Conservation (phyloP, 2,888 invertebrate genomes). For the Cheilosia vernalis region DNA sequence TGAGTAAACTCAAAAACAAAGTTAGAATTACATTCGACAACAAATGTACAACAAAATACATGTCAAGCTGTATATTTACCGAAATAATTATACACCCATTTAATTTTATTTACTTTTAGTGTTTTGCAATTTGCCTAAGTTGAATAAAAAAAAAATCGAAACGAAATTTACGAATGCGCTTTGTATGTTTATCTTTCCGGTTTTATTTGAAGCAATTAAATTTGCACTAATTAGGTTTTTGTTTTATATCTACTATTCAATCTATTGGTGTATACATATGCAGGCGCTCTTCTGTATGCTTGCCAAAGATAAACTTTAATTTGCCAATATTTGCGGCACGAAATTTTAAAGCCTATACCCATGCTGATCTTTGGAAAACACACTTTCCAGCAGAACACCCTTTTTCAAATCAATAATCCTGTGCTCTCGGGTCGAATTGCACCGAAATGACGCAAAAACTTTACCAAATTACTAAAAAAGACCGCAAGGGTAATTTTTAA, state of each 20-base stretch:
- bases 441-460: too few species aligned
- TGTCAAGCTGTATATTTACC: constrained; percentile 6
- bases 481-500: not conserved
- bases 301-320: not conserved
- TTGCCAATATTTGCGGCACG: constrained; percentile 39
- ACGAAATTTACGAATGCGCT: constrained; percentile 17
- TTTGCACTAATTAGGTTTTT: constrained; percentile 21
- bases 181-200: constrained; percentile 37
- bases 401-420: too few species aligned
- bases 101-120: constrained; percentile 28
- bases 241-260: constrained; percentile 7
- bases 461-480: not conserved
- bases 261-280: constrained; percentile 9
- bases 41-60: not conserved
- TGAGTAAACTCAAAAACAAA: too few species aligned
- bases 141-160: constrained; percentile 28
- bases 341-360: constrained; percentile 45
- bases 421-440: too few species aligned
- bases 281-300: not conserved
- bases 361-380: not conserved
- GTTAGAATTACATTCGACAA: too few species aligned
- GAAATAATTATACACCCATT: constrained; percentile 21
- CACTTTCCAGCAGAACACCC: not conserved
- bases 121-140: constrained; percentile 12
- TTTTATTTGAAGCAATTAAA: constrained; percentile 44